These are phyloP conservation scores for Trissonchulus latispiculum DNA, from an alignment of 2,888 invertebrate genomes.

Conservation along the genomic window DNA sequence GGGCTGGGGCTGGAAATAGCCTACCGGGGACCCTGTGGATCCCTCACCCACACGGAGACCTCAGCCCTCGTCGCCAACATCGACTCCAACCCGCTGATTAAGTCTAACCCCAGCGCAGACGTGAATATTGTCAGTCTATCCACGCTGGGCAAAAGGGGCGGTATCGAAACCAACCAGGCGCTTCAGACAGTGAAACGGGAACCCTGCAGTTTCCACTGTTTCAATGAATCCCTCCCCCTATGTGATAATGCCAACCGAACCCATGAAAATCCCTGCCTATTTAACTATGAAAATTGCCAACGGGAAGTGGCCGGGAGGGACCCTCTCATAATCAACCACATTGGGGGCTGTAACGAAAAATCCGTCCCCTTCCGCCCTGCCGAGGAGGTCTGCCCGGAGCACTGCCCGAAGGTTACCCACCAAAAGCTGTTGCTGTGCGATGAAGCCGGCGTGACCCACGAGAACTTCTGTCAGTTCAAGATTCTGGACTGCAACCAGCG, in stretches of 20 bases:
- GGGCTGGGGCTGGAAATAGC: neutral
- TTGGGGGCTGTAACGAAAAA: neutral
- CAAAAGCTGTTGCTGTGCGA: neutral
- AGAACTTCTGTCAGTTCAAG: neutral
- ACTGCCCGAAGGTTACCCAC: neutral
- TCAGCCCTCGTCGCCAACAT: neutral
- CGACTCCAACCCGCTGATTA: neutral
- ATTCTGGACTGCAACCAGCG: neutral
- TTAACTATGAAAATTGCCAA: neutral
- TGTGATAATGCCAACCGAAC: neutral
- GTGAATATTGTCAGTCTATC: neutral
- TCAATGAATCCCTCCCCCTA: neutral
- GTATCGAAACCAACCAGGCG: neutral
- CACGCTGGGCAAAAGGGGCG: neutral
- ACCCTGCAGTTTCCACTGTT: neutral
- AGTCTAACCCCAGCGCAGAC: neutral
- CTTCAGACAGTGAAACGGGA: neutral
- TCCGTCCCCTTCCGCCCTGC: neutral
- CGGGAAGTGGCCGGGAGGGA: neutral
- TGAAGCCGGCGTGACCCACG: neutral
- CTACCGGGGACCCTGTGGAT: conserved; percentile 5
- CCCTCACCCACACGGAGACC: neutral
- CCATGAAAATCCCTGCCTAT: neutral
- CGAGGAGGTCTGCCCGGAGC: neutral
- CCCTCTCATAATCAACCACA: neutral